These are phyloP conservation scores for Atherix ibis DNA, from an alignment of 2,888 invertebrate genomes.

Conservation along the genomic window DNA sequence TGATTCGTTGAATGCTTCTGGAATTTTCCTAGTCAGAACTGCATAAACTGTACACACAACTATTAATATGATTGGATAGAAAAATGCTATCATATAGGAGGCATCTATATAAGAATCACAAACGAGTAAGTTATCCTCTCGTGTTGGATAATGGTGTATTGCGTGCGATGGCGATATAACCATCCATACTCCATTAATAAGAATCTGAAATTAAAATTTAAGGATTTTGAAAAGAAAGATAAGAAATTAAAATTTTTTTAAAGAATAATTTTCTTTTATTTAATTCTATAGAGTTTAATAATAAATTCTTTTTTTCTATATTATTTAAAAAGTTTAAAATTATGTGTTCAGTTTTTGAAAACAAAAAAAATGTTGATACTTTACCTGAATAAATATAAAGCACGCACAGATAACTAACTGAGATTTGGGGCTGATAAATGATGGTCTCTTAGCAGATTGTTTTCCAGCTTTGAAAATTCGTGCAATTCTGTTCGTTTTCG, in stretches of 20 bases:
- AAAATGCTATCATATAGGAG: slow-evolving; percentile 87
- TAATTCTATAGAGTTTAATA: no score
- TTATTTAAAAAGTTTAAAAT: background rate
- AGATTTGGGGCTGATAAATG: slow-evolving; percentile 82
- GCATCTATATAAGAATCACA: slow-evolving; percentile 86
- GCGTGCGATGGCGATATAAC: slow-evolving; percentile 77
- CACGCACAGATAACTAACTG: slow-evolving; percentile 80
- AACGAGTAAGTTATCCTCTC: slow-evolving; percentile 84
- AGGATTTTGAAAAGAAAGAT: background rate
- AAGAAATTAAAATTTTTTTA: no score
- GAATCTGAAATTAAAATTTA: slow-evolving; percentile 37
- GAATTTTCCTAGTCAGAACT: slow-evolving; percentile 87
- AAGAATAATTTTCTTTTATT: no score
- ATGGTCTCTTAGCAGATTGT: slow-evolving; percentile 82
- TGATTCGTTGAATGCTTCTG: slow-evolving; percentile 97
- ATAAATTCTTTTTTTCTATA: background rate
- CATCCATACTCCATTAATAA: slow-evolving; percentile 87
- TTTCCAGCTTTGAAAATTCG: slow-evolving; percentile 95
- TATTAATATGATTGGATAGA: slow-evolving; percentile 81
- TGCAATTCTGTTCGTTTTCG: slow-evolving; percentile 94
- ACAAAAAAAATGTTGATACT: no score
- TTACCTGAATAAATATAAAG: slow-evolving; percentile 75
- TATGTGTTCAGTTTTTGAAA: no score
- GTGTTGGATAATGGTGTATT: slow-evolving; percentile 77
- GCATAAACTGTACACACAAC: slow-evolving; percentile 92